Evolutionary conservation across 2,113 vertebrate species (phyloP).

Genomic region (Tetraodon nigroviridis): DNA sequence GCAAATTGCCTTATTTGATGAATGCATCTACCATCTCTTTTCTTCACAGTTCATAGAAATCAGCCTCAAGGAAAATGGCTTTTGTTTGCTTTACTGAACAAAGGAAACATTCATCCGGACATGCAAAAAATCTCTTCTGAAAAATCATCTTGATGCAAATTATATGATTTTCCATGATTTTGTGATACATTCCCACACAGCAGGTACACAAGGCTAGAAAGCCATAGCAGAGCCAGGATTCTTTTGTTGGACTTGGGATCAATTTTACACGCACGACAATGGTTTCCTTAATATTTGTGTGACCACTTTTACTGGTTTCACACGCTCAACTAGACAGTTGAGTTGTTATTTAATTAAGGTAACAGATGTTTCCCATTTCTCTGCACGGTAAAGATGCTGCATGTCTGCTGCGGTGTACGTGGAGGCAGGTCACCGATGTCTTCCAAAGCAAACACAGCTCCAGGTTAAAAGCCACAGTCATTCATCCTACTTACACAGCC

Average conservation of each 20-base stretch:
- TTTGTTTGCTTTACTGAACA: conserved; percentile 44
- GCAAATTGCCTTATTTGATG: conserved; percentile 71
- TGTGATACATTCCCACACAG: conserved; percentile 9
- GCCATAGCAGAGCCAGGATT: conserved; percentile 8
- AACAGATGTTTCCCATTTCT: conserved; percentile 11
- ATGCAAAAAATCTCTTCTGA: conserved; percentile 15
- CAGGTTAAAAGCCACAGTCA: conserved; percentile 53
- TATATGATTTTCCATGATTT: conserved; percentile 19
- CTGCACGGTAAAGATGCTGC: conserved; percentile 19
- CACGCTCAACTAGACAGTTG: neutral
- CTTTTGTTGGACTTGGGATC: conserved; percentile 25
- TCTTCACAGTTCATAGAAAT: conserved; percentile 31
- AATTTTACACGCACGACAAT: conserved; percentile 4
- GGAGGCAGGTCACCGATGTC: conserved; percentile 40
- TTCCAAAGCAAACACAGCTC: conserved; percentile 45
- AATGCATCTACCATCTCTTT: conserved; percentile 55
- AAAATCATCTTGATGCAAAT: conserved; percentile 43
- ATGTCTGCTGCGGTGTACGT: conserved; percentile 31
- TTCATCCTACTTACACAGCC: conserved; percentile 43
- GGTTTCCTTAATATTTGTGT: conserved; percentile 15
- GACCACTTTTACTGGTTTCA: conserved; percentile 1
- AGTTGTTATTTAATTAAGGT: conserved; percentile 9
- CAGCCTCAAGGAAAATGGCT: conserved; percentile 40
- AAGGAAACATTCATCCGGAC: conserved; percentile 16
- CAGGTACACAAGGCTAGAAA: conserved; percentile 25